Evolutionary conservation across 2,113 vertebrate genomes (phyloP).

Genomic region (Regulus satrapa): DNA sequence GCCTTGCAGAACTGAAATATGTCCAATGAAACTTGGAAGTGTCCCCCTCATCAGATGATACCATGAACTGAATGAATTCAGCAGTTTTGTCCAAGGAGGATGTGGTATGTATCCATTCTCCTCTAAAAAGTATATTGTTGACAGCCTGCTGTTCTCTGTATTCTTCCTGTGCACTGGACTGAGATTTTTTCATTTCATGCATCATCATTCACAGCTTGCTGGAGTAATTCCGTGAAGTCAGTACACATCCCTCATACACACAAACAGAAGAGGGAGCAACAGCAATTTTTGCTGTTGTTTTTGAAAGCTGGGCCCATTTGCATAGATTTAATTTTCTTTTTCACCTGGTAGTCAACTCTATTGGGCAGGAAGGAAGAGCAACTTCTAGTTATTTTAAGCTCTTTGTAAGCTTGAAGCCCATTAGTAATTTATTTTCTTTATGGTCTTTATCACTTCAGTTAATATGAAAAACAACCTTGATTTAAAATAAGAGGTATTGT

Average conservation of each 20-base stretch:
- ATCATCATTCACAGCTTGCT: slow-evolving; percentile 52
- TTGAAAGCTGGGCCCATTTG: background rate
- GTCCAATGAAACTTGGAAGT: background rate
- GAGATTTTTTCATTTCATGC: slow-evolving; percentile 61
- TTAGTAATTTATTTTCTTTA: background rate
- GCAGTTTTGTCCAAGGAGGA: background rate
- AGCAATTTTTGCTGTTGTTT: background rate
- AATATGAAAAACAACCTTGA: background rate
- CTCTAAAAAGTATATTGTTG: background rate
- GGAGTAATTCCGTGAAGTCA: slow-evolving; percentile 34
- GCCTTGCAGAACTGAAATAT: background rate
- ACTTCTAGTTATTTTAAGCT: background rate
- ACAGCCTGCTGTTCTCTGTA: background rate
- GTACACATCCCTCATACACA: slow-evolving; percentile 26
- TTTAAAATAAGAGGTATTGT: background rate
- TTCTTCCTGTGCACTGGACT: slow-evolving; percentile 33
- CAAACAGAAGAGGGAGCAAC: background rate
- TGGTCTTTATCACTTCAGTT: background rate
- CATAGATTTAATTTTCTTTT: background rate
- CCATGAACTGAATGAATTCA: background rate
- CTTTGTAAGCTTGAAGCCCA: background rate
- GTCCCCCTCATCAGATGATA: background rate
- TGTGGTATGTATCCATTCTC: background rate
- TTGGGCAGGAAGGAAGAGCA: background rate
- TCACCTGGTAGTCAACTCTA: background rate